Percentiles rank a stretch among this genome's conserved stretches.
phyloP scores from a whole-genome alignment of 2,888 invertebrate genomes.

The Chrysolina haemoptera region DNA sequence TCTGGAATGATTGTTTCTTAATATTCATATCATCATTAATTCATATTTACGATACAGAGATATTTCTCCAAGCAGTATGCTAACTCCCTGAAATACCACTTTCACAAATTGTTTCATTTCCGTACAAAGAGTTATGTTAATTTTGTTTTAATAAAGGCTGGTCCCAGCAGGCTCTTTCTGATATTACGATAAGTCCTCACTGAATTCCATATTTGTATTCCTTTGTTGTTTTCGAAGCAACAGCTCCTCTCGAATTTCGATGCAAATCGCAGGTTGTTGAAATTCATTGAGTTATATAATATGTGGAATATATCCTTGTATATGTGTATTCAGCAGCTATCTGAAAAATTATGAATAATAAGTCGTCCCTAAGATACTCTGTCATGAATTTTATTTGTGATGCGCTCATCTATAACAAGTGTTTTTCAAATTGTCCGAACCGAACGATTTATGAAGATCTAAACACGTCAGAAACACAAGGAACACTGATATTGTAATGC shows the following conservation, averaged over 20 bases:
- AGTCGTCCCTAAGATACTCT: no score
- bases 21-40: neutral
- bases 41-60: neutral
- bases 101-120: neutral
- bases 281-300: neutral
- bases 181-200: neutral
- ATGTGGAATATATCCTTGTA: neutral
- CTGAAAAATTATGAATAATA: no score
- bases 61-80: neutral
- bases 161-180: neutral
- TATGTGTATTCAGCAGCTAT: neutral
- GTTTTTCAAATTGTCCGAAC: no score
- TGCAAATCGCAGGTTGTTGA: neutral
- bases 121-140: neutral
- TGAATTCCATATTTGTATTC: neutral
- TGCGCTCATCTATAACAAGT: no score
- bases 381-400: no score
- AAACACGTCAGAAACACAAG: no score
- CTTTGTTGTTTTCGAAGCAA: constrained; percentile 12
- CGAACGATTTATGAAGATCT: no score
- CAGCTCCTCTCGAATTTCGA: constrained; percentile 2
- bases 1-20: no score
- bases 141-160: neutral
- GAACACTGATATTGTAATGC: no score
- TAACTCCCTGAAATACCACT: neutral